Evolutionary conservation across 2,888 invertebrate genomes (phyloP), one percentile per base, ranked within the genome.

Genomic region (Parelbella ahira): DNA sequence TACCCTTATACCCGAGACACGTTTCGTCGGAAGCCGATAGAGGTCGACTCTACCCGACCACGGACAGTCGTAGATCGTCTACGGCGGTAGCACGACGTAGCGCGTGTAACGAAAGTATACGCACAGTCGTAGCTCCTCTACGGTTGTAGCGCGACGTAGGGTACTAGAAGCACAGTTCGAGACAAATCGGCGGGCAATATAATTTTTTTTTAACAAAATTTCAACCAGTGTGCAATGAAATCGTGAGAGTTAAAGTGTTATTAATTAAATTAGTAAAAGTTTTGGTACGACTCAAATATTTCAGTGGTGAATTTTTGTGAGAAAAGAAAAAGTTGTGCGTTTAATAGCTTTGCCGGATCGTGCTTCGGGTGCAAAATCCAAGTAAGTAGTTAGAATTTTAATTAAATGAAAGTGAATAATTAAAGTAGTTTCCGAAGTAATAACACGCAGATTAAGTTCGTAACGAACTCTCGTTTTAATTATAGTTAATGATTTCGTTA

Each of bases 51-150:
- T 28, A 41, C 29, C 38, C 33, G 19, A 24, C 44, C 54, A 60
- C 63, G 61, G 59, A 60, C 64, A 66, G 65, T 66, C 62, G 63
- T 61, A 59, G 56, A 50, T 30, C 41, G 52, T 51, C 56, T 44
- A 50, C 53, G 56, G 54, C 45, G 51, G 63, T 56, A 49, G 55
- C 51, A 41, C 41, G 47, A 63, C 64, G 64, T 53, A 54, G 50
- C 49, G 7, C 5, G 10, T 45, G 57, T 51, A n/a, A n/a, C n/a
- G n/a, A n/a, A n/a, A n/a, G n/a, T n/a, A n/a, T n/a, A 60, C 63
- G 61, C 60, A 60, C 64, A 66, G 65, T 66, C 62, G 63, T 61
- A 59, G 56, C 49, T 30, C 41, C 53, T 51, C 56, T 44, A 50
- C 53, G 56, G 54, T 45, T 51, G 63, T 56, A 49, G 55, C 51